Percentiles rank a stretch among this genome's conserved stretches.
These are phyloP conservation scores for Cosmorhoe ocellata DNA, from an alignment of 2,888 invertebrate genomes.

Conservation along the genomic window DNA sequence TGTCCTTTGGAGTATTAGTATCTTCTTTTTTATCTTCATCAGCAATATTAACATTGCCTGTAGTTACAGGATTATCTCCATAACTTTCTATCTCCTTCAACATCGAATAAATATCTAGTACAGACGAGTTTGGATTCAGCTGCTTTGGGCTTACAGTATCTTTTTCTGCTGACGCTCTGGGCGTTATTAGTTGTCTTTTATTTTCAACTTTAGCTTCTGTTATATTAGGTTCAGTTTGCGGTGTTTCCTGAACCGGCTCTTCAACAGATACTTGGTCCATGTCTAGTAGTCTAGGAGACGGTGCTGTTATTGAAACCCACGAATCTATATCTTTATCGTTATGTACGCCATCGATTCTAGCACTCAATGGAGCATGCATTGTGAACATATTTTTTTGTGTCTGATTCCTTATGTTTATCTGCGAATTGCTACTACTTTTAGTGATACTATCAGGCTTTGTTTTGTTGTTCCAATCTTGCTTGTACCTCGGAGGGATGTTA, in stretches of 20 bases:
- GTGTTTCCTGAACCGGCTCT: conserved; percentile 27
- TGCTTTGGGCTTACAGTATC: conserved; percentile 49
- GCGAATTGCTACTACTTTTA: conserved; percentile 41
- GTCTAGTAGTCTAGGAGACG: conserved; percentile 61
- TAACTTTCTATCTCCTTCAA: conserved; percentile 77
- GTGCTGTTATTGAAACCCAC: conserved; percentile 75
- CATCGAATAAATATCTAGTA: conserved; percentile 78
- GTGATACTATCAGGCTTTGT: conserved; percentile 36
- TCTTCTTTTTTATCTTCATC: conserved; percentile 52
- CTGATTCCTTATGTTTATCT: conserved; percentile 51
- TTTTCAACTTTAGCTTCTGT: conserved; percentile 32
- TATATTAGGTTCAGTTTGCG: conserved; percentile 17
- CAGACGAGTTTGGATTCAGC: conserved; percentile 62
- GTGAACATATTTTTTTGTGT: conserved; percentile 59
- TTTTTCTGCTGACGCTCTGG: conserved; percentile 33
- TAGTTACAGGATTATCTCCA: conserved; percentile 66
- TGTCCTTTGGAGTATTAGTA: conserved; percentile 60
- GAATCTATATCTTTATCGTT: conserved; percentile 76
- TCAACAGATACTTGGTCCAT: conserved; percentile 37
- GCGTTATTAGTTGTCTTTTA: conserved; percentile 19
- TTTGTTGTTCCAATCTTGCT: conserved; percentile 67
- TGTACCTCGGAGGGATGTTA: conserved; percentile 43
- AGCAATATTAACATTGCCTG: conserved; percentile 40
- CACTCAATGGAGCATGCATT: conserved; percentile 58
- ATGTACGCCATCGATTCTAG: conserved; percentile 68